These are phyloP conservation scores for Bathynomus jamesi DNA, from an alignment of 1,140 invertebrate species.

Conservation along the genomic window DNA sequence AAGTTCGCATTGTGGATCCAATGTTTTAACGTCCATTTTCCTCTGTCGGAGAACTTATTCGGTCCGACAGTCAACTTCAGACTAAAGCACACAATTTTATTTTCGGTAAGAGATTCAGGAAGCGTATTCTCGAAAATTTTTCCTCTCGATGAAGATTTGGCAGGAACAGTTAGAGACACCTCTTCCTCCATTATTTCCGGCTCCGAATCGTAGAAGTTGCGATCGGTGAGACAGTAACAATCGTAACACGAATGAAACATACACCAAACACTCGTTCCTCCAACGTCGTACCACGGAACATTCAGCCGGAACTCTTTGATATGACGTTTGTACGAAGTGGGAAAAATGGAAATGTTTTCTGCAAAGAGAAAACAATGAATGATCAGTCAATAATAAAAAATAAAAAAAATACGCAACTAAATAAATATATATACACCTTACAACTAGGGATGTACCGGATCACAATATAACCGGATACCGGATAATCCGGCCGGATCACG, in stretches of 20 bases:
- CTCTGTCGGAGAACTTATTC: constrained; percentile 14
- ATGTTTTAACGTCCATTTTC: constrained; percentile 24
- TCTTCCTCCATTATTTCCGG: too few relatives aligned
- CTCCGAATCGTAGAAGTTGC: not conserved
- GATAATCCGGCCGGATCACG: too few relatives aligned
- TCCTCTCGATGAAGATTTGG: not conserved
- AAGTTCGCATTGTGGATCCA: constrained; percentile 11
- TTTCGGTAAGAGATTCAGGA: constrained; percentile 9
- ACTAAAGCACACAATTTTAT: not conserved
- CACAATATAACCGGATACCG: too few relatives aligned
- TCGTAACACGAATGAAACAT: constrained; percentile 31
- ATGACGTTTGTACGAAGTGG: constrained; percentile 11
- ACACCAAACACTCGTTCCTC: constrained; percentile 29
- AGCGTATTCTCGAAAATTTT: constrained; percentile 8
- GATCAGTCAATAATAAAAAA: too few relatives aligned
- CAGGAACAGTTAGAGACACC: not conserved
- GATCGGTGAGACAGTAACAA: constrained; percentile 21
- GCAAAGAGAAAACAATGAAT: not conserved
- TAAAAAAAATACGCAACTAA: too few relatives aligned
- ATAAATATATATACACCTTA: too few relatives aligned
- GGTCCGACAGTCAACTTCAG: constrained; percentile 17
- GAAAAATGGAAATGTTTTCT: constrained; percentile 15
- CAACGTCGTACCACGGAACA: constrained; percentile 28
- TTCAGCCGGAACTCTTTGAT: constrained; percentile 20
- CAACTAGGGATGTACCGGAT: too few relatives aligned